Base-by-base conservation (phyloP, 92 coral and sea anemone genomes). In the Zoanthus sociatus region DNA sequence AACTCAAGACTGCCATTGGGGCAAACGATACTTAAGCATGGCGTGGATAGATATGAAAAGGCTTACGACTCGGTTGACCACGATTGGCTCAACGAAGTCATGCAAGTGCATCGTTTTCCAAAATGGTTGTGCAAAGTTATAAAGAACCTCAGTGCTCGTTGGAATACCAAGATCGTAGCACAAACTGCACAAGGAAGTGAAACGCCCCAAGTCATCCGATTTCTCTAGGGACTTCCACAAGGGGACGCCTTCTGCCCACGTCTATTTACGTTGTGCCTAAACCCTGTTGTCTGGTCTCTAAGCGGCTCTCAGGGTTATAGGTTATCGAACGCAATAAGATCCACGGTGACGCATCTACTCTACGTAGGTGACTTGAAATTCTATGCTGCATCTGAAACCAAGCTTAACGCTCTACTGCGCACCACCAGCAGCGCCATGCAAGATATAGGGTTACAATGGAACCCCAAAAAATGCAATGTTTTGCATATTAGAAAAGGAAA, bases 21-120 rank as follows among this genome's bases (percentile, higher is more conserved):
- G 13, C 15, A 54, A 54, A 15, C 7, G 11, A 7, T 0, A 54
- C 60, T 15, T 54, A 15, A 54, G 60, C 60, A 54, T 54, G 91
- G 91, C 88, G 11, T 91, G 88, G 94, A 60, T 84, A 6, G 94
- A 89, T 51, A 89, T 89, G 17, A 30, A 30, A 89, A 89, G 64
- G 89, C 87, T 7, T 89, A 83, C 70, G 92, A 71, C n/a, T 71
- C 48, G 13, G 48, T 71, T 17, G 76, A 77, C 56, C 30, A 20
- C 20, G 31, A 20, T 20, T 71, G 90, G 88, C 73, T 90, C 53
- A 50, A 17, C 30, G 87, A 91, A 55, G 77, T 84, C 46, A 83
- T 89, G 87, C 9, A 13, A 9, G 9, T 84, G 21, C 87, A 84
- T 61, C 58, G 83, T 17, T 89, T 77, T 42, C 85, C 85, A 16